phyloP scores from a whole-genome alignment of 92 coral and sea anemone genomes.

The Palythoa grandiflora region DNA sequence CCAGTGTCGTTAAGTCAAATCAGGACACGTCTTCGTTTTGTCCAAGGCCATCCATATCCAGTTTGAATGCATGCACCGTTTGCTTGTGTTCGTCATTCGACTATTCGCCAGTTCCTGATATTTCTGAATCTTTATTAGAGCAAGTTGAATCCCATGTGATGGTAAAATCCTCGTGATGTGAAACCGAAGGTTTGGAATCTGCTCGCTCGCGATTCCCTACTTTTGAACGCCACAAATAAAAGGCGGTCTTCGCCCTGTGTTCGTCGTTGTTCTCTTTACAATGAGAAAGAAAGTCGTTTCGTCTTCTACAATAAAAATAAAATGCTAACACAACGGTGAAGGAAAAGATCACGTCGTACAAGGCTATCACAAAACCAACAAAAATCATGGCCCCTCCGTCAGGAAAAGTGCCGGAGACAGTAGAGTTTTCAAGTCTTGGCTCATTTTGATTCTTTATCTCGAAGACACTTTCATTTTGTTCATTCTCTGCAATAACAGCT shows the following conservation, averaged over 20 bases:
- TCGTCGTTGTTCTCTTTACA: neutral
- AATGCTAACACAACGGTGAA: conserved; percentile 23
- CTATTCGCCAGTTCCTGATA: neutral
- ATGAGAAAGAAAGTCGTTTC: neutral
- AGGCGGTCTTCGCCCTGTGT: neutral
- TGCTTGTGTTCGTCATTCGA: neutral
- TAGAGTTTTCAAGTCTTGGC: neutral
- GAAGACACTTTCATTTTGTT: neutral
- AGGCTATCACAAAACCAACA: conserved; percentile 31
- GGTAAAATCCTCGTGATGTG: neutral
- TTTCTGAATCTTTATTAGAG: too few relatives aligned
- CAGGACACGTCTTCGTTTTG: too few relatives aligned
- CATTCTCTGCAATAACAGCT: neutral
- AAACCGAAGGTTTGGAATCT: neutral
- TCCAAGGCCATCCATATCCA: too few relatives aligned
- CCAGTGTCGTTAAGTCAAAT: too few relatives aligned
- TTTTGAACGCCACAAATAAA: conserved; percentile 13
- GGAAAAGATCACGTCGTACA: conserved; percentile 29
- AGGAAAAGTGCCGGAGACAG: conserved; percentile 2
- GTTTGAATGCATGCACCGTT: too few relatives aligned
- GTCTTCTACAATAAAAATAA: conserved; percentile 38
- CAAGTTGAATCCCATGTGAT: neutral
- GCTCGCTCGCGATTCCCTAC: neutral
- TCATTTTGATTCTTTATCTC: neutral
- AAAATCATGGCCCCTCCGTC: conserved; percentile 21